Conservation (phyloP, 2,888 invertebrate genomes). For the Tenthredo amoena region DNA sequence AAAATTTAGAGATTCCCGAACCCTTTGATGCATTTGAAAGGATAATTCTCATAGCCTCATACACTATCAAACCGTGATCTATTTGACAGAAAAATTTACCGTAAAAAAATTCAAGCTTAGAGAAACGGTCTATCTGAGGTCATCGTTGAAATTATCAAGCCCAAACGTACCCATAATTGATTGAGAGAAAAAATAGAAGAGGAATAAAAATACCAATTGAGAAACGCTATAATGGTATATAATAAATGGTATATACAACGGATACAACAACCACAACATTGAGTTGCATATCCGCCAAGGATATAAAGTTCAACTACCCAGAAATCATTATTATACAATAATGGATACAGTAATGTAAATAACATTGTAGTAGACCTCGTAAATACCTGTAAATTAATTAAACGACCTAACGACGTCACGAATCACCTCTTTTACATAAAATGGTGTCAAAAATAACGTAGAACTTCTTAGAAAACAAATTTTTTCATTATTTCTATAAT, state of each 20-base stretch:
- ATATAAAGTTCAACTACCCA: constrained; percentile 39
- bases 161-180: neutral
- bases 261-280: neutral
- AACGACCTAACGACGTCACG: neutral
- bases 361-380: neutral
- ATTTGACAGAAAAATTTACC: neutral
- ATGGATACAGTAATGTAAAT: neutral
- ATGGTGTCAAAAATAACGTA: neutral
- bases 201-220: neutral
- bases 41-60: neutral
- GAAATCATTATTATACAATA: constrained; percentile 41
- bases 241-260: constrained; percentile 10
- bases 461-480: neutral
- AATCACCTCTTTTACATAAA: neutral
- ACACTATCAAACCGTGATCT: neutral
- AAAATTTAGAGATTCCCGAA: neutral
- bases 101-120: neutral
- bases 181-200: neutral
- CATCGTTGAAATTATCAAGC: neutral
- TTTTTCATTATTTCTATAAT: neutral
- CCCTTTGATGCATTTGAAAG: neutral
- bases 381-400: neutral
- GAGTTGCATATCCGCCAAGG: constrained; percentile 18
- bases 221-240: constrained; percentile 1
- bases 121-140: neutral